These are phyloP conservation scores for Paraplagusia blochii DNA, from an alignment of 2,113 vertebrate genomes.

Conservation along the genomic window DNA sequence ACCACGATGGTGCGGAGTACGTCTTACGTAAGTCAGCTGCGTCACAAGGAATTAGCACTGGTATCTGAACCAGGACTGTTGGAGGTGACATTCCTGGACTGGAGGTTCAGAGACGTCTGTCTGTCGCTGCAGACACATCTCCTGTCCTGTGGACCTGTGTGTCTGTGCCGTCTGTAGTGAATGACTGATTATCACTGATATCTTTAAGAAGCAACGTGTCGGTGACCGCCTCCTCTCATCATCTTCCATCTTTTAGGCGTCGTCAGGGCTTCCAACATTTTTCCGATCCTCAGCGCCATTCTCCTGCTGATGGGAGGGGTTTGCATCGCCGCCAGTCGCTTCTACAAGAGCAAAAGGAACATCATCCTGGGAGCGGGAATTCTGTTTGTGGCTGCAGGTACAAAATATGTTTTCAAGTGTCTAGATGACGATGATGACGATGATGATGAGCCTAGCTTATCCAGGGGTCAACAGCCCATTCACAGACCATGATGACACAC, in stretches of 20 bases:
- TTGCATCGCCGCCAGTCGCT: slow-evolving; percentile 89
- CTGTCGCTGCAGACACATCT: too few relatives aligned
- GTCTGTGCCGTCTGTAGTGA: too few relatives aligned
- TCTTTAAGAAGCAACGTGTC: neutral
- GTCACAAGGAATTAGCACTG: neutral
- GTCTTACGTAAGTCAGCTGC: slow-evolving; percentile 80
- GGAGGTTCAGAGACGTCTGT: too few relatives aligned
- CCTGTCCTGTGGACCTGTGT: too few relatives aligned
- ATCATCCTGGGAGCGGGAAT: slow-evolving; percentile 93
- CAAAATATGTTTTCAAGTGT: too few relatives aligned
- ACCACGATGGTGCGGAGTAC: slow-evolving; percentile 92
- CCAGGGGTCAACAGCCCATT: neutral
- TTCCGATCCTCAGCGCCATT: slow-evolving; percentile 93
- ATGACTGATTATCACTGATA: neutral
- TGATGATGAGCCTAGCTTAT: too few relatives aligned
- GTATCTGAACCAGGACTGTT: too few relatives aligned
- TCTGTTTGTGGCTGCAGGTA: slow-evolving; percentile 92
- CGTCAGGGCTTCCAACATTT: slow-evolving; percentile 93
- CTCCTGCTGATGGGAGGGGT: slow-evolving; percentile 90
- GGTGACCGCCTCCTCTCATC: neutral
- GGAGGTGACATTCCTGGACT: too few relatives aligned
- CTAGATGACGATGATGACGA: too few relatives aligned
- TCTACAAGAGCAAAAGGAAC: slow-evolving; percentile 91
- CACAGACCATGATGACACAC: neutral
- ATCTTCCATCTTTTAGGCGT: slow-evolving; percentile 76